A percentile compares a stretch with the other conserved stretches of the same genome.
Conservation (phyloP, 92 coral and sea anemone species). For the Epizoanthus illoricatus region DNA sequence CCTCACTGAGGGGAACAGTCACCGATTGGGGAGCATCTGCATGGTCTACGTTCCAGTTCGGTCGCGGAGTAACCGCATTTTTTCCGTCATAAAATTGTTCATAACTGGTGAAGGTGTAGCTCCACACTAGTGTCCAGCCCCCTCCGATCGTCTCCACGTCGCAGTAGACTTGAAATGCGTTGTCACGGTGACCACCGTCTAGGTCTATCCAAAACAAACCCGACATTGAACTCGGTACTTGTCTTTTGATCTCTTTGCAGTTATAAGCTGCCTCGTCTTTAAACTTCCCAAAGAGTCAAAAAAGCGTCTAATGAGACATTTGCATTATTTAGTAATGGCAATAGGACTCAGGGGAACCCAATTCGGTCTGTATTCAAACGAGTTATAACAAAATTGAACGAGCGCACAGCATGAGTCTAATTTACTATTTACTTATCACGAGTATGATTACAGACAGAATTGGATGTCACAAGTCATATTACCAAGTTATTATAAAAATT, state of each 20-base stretch:
- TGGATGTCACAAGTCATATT: too few relatives aligned
- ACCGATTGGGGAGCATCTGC: background rate
- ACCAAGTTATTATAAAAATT: too few relatives aligned
- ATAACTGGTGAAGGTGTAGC: slow-evolving; percentile 5
- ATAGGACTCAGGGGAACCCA: too few relatives aligned
- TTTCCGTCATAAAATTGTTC: slow-evolving; percentile 4
- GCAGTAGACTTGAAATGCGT: slow-evolving; percentile 27
- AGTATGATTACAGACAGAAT: too few relatives aligned
- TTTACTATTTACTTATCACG: too few relatives aligned
- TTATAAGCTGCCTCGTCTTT: background rate
- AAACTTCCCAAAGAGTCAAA: too few relatives aligned
- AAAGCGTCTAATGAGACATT: too few relatives aligned
- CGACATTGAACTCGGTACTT: background rate
- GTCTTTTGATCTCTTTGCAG: background rate
- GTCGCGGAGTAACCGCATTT: slow-evolving; percentile 9
- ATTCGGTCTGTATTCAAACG: too few relatives aligned
- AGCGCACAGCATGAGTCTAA: too few relatives aligned
- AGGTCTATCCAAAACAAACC: slow-evolving; percentile 18
- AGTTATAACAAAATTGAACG: too few relatives aligned
- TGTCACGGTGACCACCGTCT: slow-evolving; percentile 20
- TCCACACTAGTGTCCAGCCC: slow-evolving; percentile 18
- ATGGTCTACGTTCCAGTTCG: background rate
- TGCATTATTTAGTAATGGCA: too few relatives aligned
- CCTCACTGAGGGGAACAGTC: background rate
- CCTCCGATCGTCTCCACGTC: slow-evolving; percentile 17